phyloP scores from a whole-genome alignment of 2,888 invertebrate species.

The Plagiodera versicolora region DNA sequence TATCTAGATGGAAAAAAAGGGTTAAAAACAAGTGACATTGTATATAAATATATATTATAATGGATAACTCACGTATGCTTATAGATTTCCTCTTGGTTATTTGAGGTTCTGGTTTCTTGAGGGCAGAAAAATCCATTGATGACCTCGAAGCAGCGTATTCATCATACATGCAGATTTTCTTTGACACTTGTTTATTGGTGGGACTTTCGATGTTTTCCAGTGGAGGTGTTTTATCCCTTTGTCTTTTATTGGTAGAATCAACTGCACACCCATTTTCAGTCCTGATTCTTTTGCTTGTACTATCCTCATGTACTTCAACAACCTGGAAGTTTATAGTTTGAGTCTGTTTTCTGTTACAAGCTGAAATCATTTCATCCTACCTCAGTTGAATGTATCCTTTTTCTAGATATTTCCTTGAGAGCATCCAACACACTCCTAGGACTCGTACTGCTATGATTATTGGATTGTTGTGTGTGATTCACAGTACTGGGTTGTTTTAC shows the following conservation, averaged over 20 bases:
- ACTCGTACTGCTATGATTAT: slow-evolving; percentile 18
- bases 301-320: slow-evolving; percentile 38
- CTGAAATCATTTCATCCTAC: slow-evolving; percentile 30
- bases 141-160: slow-evolving; percentile 48
- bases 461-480: slow-evolving; percentile 6
- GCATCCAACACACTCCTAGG: slow-evolving; percentile 61
- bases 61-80: slow-evolving; percentile 35
- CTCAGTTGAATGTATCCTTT: slow-evolving; percentile 58
- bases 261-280: slow-evolving; percentile 30
- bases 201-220: slow-evolving; percentile 27
- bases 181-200: slow-evolving; percentile 29
- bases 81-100: slow-evolving; percentile 35
- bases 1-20: no score
- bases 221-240: slow-evolving; percentile 34
- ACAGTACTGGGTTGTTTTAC: slow-evolving; percentile 30
- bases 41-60: no score
- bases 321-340: slow-evolving; percentile 38
- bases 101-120: slow-evolving; percentile 24
- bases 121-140: slow-evolving; percentile 37
- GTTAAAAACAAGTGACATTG: no score
- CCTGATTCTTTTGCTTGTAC: slow-evolving; percentile 39
- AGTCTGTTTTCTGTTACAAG: not conserved
- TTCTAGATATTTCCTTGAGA: slow-evolving; percentile 61
- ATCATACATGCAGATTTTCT: slow-evolving; percentile 47
- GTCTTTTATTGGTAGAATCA: slow-evolving; percentile 37